Percentiles rank a stretch among this genome's conserved stretches.
These are phyloP conservation scores for Dicrurus megarhynchus DNA, from an alignment of 2,113 vertebrate genomes.

Conservation along the genomic window DNA sequence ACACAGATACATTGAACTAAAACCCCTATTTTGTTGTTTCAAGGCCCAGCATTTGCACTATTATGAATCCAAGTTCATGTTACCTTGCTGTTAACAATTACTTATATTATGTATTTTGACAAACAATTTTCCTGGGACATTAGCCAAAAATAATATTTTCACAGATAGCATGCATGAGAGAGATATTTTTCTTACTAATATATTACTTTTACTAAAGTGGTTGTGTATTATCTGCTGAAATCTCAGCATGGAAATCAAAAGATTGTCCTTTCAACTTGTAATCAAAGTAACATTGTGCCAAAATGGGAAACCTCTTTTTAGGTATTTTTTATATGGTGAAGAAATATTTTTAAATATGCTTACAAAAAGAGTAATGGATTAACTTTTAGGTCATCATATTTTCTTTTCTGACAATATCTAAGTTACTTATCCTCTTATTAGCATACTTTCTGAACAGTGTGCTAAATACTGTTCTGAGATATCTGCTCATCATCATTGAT, in stretches of 20 bases:
- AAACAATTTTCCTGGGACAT: not conserved
- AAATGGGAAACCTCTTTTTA: not conserved
- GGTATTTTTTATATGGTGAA: not conserved
- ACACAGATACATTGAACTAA: not conserved
- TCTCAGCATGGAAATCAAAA: not conserved
- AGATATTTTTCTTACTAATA: not conserved
- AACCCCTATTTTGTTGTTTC: not conserved
- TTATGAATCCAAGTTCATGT: not conserved
- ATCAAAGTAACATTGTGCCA: not conserved
- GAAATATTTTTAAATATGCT: not conserved
- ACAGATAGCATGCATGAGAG: not conserved
- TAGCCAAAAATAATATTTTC: not conserved
- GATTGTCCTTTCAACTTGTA: not conserved
- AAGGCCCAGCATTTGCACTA: not conserved
- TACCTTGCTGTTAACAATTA: not conserved
- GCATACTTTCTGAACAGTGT: not conserved
- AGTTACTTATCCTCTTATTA: not conserved
- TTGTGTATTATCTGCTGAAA: not conserved
- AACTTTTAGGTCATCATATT: not conserved
- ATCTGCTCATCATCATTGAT: not conserved
- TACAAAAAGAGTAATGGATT: not conserved
- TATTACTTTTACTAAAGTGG: not conserved
- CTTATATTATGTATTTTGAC: not conserved
- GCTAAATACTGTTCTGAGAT: not conserved
- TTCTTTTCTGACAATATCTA: not conserved